Evolutionary conservation across 2,113 vertebrate species (phyloP).

Genomic region (Xiphophorus hellerii): DNA sequence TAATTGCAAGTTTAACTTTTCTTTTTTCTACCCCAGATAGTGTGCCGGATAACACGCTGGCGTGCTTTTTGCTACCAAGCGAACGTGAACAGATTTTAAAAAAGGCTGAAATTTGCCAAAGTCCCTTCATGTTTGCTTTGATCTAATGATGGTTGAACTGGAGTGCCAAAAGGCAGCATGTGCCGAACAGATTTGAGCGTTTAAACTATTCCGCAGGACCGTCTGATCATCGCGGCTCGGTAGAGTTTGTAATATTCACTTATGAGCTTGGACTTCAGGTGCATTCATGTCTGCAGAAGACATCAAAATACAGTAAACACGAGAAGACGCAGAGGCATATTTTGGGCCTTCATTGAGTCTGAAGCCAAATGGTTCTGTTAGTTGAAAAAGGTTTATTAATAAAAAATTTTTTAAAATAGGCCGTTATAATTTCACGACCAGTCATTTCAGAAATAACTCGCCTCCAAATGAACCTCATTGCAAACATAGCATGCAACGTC

Average conservation of each 20-base stretch:
- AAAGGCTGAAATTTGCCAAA: not conserved
- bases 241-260: constrained; percentile 35
- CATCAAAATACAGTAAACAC: constrained; percentile 50
- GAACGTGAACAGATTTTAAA: too few species aligned
- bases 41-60: too few species aligned
- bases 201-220: constrained; percentile 40
- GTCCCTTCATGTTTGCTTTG: constrained; percentile 6
- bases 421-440: not conserved
- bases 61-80: too few species aligned
- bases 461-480: not conserved
- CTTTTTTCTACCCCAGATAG: too few species aligned
- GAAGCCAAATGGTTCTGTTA: not conserved
- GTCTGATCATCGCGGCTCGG: constrained; percentile 47
- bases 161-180: constrained; percentile 35
- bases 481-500: constrained; percentile 9
- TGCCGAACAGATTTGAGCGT: constrained; percentile 49
- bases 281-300: constrained; percentile 40
- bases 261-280: constrained; percentile 31
- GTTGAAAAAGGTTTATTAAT: too few species aligned
- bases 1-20: too few species aligned
- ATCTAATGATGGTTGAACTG: constrained; percentile 3
- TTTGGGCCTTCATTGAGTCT: constrained; percentile 8
- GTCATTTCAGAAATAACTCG: not conserved
- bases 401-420: too few species aligned
- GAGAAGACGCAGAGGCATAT: constrained; percentile 18